Conservation (phyloP, 2,113 vertebrate genomes). For the Stegastes partitus region DNA sequence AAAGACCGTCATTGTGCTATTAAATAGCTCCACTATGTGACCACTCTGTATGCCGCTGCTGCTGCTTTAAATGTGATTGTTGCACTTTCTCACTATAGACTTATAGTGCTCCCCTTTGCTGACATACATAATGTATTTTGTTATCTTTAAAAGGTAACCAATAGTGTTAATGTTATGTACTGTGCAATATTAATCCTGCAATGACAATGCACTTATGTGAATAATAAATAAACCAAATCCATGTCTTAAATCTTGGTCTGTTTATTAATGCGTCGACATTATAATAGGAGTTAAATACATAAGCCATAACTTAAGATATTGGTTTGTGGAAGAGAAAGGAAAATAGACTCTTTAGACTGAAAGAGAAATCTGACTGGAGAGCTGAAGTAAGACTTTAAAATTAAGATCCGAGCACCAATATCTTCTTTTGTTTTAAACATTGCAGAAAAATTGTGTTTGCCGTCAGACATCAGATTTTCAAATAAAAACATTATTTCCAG, state of each 20-base stretch:
- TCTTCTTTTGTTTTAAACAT: no score
- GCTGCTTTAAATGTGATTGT: conserved; percentile 73
- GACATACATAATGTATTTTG: conserved; percentile 64
- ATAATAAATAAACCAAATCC: conserved; percentile 78
- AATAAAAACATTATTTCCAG: no score
- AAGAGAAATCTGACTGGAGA: no score
- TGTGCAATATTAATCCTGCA: conserved; percentile 76
- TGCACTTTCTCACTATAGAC: conserved; percentile 66
- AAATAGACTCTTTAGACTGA: no score
- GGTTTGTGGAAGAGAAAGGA: no score
- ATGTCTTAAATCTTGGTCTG: conserved; percentile 34
- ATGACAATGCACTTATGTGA: conserved; percentile 77
- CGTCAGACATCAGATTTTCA: no score
- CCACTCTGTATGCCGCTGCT: conserved; percentile 58
- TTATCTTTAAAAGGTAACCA: conserved; percentile 54
- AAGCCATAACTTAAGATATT: no score
- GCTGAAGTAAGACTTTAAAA: no score
- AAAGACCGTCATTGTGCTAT: conserved; percentile 62
- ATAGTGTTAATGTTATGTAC: conserved; percentile 54
- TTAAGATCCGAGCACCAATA: no score
- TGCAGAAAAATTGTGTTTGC: no score
- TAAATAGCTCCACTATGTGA: conserved; percentile 57
- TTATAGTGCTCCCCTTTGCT: conserved; percentile 46
- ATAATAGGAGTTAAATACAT: no score
- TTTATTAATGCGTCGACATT: conserved; percentile 6